Conservation (phyloP, 2,113 vertebrate species). For the Cynocephalus volans region DNA sequence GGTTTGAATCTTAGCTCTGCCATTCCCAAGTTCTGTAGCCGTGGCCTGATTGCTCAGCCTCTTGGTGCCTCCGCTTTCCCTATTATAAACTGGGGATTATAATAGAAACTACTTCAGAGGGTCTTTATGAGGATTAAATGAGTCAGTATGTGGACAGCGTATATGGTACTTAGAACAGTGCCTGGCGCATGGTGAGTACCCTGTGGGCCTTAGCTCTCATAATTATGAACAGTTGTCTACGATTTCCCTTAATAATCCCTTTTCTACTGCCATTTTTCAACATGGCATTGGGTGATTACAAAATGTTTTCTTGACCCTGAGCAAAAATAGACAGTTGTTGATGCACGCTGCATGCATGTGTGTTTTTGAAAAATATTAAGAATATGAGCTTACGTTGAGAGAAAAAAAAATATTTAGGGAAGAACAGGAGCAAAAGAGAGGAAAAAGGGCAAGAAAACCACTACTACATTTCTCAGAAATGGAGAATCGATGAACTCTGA, state of each 20-base stretch:
- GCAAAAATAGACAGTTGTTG: background rate
- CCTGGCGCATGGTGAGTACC: background rate
- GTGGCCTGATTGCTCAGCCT: background rate
- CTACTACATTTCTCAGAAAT: conserved; percentile 4
- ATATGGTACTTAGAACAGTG: background rate
- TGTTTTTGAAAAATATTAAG: conserved; percentile 14
- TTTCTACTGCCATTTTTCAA: background rate
- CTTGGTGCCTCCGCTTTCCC: background rate
- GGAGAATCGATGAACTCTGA: conserved; percentile 34
- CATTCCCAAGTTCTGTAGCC: background rate
- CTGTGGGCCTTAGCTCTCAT: background rate
- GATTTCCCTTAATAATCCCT: background rate
- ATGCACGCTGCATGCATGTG: background rate
- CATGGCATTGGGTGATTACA: background rate
- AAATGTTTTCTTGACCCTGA: background rate
- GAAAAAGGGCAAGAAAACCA: background rate
- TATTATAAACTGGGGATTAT: background rate
- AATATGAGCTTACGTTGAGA: background rate
- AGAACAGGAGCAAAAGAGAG: background rate
- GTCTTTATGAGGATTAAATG: background rate
- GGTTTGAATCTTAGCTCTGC: background rate
- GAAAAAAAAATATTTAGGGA: background rate
- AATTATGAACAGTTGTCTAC: background rate
- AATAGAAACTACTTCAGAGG: background rate
- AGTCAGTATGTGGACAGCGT: background rate